Evolutionary conservation across 1,140 invertebrate species (phyloP).

Genomic region (Chironomus striatipennis): DNA sequence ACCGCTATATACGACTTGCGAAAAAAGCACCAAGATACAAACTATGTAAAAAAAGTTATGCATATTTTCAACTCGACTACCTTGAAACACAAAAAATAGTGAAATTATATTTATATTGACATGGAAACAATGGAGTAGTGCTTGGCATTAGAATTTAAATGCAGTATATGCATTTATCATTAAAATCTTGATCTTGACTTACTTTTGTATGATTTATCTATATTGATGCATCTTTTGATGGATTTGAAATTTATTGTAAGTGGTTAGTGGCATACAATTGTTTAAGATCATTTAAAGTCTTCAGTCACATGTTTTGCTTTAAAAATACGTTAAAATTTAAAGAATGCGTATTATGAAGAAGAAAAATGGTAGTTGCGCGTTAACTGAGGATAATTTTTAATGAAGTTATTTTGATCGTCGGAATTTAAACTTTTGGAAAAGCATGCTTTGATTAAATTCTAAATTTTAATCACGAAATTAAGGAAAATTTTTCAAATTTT

Average conservation of each 20-base stretch:
- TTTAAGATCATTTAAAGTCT: too few species aligned
- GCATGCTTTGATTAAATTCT: too few species aligned
- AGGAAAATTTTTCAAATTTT: neutral
- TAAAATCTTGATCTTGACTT: neutral
- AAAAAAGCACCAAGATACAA: too few species aligned
- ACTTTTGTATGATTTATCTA: neutral
- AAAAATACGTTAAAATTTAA: too few species aligned
- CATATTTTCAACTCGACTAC: neutral
- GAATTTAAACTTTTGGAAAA: too few species aligned
- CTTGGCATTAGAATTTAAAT: neutral
- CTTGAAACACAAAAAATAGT: conserved; percentile 9
- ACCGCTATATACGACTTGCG: too few species aligned
- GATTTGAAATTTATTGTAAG: neutral
- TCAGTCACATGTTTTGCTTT: too few species aligned
- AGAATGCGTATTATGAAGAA: too few species aligned
- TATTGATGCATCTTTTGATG: neutral
- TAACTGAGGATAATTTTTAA: too few species aligned
- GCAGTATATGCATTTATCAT: neutral
- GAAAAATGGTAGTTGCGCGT: too few species aligned
- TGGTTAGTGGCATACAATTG: neutral
- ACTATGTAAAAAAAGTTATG: neutral
- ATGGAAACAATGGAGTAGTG: neutral
- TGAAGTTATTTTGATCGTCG: too few species aligned
- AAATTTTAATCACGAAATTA: neutral
- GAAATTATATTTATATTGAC: conserved; percentile 8